phyloP scores from a whole-genome alignment of 2,113 vertebrate species.

The Alethe diademata region DNA sequence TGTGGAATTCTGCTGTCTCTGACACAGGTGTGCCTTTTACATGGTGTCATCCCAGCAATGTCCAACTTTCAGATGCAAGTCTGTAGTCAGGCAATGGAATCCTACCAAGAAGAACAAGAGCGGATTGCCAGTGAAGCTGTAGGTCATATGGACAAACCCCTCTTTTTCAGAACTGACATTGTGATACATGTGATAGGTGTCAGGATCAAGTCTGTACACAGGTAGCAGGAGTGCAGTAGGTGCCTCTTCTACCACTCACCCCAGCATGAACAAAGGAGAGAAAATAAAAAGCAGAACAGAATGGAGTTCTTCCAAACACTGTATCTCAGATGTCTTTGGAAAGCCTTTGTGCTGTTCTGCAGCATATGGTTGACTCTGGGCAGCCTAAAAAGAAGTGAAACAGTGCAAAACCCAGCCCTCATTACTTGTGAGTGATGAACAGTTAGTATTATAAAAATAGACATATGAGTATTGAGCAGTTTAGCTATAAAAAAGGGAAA shows the following conservation, averaged over 20 bases:
- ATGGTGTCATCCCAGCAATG: background rate
- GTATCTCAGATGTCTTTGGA: background rate
- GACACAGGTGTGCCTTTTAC: background rate
- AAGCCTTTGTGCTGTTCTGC: background rate
- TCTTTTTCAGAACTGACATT: background rate
- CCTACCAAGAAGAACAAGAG: background rate
- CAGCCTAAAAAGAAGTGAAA: background rate
- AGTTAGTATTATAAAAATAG: background rate
- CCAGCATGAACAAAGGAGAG: background rate
- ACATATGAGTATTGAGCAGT: background rate
- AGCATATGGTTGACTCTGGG: background rate
- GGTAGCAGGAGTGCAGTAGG: background rate
- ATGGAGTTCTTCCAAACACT: background rate
- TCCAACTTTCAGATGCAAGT: background rate
- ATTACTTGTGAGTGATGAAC: background rate
- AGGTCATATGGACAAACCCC: background rate
- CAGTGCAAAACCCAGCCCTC: background rate
- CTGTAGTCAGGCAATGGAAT: background rate
- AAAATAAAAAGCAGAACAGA: background rate
- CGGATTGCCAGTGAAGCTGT: background rate
- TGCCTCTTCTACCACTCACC: background rate
- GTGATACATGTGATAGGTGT: background rate
- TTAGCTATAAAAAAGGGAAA: background rate
- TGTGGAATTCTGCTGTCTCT: background rate
- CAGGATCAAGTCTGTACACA: background rate